Evolutionary conservation across 1,140 invertebrate genomes (phyloP).

Genomic region (Lineus longissimus): DNA sequence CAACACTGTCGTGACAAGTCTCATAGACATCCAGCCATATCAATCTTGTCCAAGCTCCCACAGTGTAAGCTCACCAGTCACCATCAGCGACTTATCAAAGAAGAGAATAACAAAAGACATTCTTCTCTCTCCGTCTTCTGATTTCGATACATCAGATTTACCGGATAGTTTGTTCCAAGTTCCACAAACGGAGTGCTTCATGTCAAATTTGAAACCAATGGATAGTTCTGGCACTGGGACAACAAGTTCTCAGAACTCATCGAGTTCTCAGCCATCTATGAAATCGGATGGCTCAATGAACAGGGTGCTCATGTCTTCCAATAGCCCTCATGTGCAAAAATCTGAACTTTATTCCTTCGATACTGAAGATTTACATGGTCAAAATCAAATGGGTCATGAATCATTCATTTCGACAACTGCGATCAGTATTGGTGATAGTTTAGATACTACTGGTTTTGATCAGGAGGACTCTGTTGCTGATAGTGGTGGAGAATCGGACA

Average conservation of each 20-base stretch:
- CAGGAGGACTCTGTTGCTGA: too few relatives aligned
- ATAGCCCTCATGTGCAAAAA: too few relatives aligned
- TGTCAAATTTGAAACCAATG: background rate
- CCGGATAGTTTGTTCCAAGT: background rate
- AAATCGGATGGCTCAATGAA: constrained; percentile 1
- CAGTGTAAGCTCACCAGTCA: background rate
- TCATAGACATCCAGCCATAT: too few relatives aligned
- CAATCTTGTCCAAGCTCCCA: constrained; percentile 56
- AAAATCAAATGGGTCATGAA: too few relatives aligned
- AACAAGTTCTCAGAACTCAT: constrained; percentile 1
- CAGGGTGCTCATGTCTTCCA: too few relatives aligned
- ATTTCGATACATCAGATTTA: background rate
- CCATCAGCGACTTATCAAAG: background rate
- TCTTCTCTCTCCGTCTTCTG: background rate
- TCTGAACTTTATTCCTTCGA: too few relatives aligned
- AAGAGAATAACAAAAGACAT: background rate
- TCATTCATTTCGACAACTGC: too few relatives aligned
- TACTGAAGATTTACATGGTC: too few relatives aligned
- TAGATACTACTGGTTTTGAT: too few relatives aligned
- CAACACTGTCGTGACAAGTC: too few relatives aligned
- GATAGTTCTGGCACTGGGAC: background rate
- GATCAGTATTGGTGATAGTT: too few relatives aligned
- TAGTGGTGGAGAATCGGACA: too few relatives aligned
- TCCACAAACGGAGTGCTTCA: background rate
- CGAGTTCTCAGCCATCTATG: constrained; percentile 21